Conservation (phyloP, 2,113 vertebrate species). For the Bubalus kerabau region DNA sequence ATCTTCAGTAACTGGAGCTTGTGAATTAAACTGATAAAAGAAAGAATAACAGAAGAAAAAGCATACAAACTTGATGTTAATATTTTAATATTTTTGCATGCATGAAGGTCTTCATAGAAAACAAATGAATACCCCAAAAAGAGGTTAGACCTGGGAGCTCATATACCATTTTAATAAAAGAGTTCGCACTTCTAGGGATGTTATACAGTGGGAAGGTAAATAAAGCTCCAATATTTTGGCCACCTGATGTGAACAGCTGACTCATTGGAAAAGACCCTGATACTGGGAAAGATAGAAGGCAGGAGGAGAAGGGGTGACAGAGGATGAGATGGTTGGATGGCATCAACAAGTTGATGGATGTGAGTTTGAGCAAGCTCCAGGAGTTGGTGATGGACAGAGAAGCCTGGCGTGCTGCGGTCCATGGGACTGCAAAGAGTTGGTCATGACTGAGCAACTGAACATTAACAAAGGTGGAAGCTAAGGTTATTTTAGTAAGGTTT, state of each 20-base stretch:
- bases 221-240: background rate
- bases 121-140: background rate
- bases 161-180: background rate
- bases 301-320: background rate
- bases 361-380: background rate
- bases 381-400: background rate
- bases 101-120: background rate
- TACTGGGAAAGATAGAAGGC: background rate
- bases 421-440: background rate
- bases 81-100: background rate
- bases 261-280: background rate
- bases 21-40: background rate
- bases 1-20: background rate
- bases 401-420: background rate
- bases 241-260: background rate
- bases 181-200: background rate
- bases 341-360: background rate
- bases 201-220: background rate
- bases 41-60: background rate
- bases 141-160: background rate
- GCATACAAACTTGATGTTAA: background rate
- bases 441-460: background rate
- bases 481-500: background rate
- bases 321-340: background rate
- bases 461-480: background rate